phyloP scores from a whole-genome alignment of 2,797 vertebrate genomes.

The Trachurus trachurus region DNA sequence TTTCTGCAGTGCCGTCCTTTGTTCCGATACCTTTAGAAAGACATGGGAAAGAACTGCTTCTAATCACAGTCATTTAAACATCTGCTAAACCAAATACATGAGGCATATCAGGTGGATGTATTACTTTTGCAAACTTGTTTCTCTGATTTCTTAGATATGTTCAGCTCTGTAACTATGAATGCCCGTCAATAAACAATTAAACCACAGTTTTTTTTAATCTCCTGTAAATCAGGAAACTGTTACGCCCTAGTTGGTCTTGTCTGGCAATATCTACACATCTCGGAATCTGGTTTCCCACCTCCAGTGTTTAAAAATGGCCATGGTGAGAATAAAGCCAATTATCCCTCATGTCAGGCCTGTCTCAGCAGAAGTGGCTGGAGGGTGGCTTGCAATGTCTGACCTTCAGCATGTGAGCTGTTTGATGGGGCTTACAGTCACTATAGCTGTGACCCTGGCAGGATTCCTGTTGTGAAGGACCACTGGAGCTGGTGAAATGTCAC shows the following conservation, averaged over 20 bases:
- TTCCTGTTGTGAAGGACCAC: constrained; percentile 62
- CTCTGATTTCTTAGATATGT: not conserved
- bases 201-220: constrained; percentile 1
- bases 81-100: not conserved
- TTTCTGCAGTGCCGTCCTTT: constrained; percentile 90
- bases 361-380: constrained; percentile 36
- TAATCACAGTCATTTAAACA: not conserved
- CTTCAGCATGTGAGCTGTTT: constrained; percentile 65
- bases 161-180: not conserved
- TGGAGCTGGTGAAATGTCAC: constrained; percentile 67
- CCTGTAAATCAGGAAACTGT: constrained; percentile 17
- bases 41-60: constrained; percentile 9
- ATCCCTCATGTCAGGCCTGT: constrained; percentile 48
- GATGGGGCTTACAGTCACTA: constrained; percentile 55
- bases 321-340: constrained; percentile 59
- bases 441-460: constrained; percentile 58
- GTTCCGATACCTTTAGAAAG: constrained; percentile 90
- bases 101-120: not conserved
- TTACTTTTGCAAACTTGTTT: not conserved
- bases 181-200: not conserved
- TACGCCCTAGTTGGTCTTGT: constrained; percentile 27
- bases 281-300: not conserved
- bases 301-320: constrained; percentile 8
- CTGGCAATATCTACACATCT: constrained; percentile 16
- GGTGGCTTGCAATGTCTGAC: constrained; percentile 57